Evolutionary conservation across 1,140 invertebrate genomes (phyloP).

Genomic region (Himalopsyche phryganea): DNA sequence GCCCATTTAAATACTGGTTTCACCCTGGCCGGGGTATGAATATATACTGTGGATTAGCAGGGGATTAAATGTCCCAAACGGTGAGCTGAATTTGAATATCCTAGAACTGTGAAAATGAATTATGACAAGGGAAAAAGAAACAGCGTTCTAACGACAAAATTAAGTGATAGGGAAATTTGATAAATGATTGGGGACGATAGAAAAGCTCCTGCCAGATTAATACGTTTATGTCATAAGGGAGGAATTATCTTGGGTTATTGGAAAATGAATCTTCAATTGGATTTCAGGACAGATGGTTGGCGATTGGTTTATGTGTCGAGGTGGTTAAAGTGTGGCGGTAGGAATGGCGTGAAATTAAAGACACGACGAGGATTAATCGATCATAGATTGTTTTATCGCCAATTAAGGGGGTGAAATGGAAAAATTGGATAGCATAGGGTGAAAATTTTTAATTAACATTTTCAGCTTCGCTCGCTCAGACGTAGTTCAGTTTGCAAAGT

Average conservation of each 20-base stretch:
- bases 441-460: no score
- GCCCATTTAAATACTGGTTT: neutral
- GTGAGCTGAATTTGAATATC: constrained; percentile 31
- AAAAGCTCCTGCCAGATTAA: constrained; percentile 15
- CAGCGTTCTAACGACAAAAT: constrained; percentile 30
- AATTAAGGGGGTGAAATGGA: no score
- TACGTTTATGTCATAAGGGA: constrained; percentile 14
- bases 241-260: constrained; percentile 19
- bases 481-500: no score
- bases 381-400: no score
- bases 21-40: constrained; percentile 25
- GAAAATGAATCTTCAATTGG: constrained; percentile 20
- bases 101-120: constrained; percentile 30
- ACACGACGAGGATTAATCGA: no score
- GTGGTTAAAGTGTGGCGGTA: neutral
- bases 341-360: constrained; percentile 8
- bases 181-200: constrained; percentile 23
- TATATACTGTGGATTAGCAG: constrained; percentile 33
- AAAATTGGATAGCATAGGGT: no score
- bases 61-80: constrained; percentile 25
- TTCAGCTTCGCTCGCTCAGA: no score
- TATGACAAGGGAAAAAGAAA: constrained; percentile 30
- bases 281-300: constrained; percentile 17
- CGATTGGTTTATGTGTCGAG: constrained; percentile 13
- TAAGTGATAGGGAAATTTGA: constrained; percentile 33